Base-by-base conservation (phyloP, 2,113 vertebrate genomes). In the Cebus imitator region DNA sequence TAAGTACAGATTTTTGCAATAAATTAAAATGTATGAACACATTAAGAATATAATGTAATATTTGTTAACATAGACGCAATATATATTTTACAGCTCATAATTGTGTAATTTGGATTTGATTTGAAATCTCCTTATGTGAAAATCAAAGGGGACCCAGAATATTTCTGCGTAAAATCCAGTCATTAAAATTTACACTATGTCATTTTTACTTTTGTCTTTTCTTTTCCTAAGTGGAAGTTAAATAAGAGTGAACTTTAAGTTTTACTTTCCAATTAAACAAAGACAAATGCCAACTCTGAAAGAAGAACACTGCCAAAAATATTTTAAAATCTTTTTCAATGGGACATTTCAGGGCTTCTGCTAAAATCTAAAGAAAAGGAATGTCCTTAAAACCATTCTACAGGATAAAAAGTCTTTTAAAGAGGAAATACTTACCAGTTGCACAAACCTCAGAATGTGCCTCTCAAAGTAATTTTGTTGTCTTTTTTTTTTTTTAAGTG, bases 241-340 rank as follows among this genome's bases (percentile, higher is more conserved):
- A 95, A 87, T 95, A 82, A 25, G 80, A 76, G 13, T 96, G 58
- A 94, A 13, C 30, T 97, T 97, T 43, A 37, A 17, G 8, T 66
- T 76, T 61, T 58, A 8, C 82, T 96, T 95, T 79, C 66, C 85
- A 68, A 84, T 88, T 86, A 95, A 96, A 88, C 11, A 78, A 91
- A 96, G 23, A 17, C 21, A 95, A 96, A 83, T 23, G 70, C 43
- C 75, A 94, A 83, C 40, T 90, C 4, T 87, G 6, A 95, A 37
- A 2, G 2, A 20, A 72, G 18, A 6, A 32, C 9, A 80, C 1
- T 89, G 20, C 5, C 92, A 96, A 96, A 85, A 95, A 91, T 75
- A 13, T 81, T 61, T 94, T 85, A 84, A 23, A 40, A 57, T 76
- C 30, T 25, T 52, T 96, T 97, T 80, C 18, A 55, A 7, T 80